phyloP scores from a whole-genome alignment of 53 echinoderm and acorn worm species.

The Antedon mediterranea region DNA sequence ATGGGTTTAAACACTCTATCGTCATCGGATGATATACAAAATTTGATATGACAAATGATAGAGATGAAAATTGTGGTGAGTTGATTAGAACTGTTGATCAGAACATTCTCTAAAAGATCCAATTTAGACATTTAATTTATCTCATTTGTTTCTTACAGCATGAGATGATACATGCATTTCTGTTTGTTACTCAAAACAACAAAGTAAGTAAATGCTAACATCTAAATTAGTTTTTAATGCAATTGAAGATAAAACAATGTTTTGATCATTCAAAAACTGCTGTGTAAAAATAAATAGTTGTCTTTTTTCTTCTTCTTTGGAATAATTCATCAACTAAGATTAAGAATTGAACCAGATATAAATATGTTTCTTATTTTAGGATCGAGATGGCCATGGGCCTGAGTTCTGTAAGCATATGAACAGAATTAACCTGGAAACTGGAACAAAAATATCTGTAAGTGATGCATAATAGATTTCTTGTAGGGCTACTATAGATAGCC shows the following conservation, averaged over 20 bases:
- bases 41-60: too few relatives aligned
- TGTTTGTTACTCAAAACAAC: conserved; percentile 95
- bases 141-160: conserved; percentile 38
- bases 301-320: not conserved
- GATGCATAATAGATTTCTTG: too few relatives aligned
- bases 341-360: not conserved
- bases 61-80: too few relatives aligned
- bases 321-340: not conserved
- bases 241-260: too few relatives aligned
- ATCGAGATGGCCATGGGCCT: conserved; percentile 90
- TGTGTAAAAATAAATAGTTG: too few relatives aligned
- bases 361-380: too few relatives aligned
- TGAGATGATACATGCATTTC: conserved; percentile 95
- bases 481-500: too few relatives aligned
- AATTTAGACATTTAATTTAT: not conserved
- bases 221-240: not conserved
- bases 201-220: conserved; percentile 52
- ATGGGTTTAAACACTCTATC: too few relatives aligned
- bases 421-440: conserved; percentile 63
- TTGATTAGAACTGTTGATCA: too few relatives aligned
- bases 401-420: conserved; percentile 96
- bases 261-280: too few relatives aligned
- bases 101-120: too few relatives aligned
- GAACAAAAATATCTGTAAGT: conserved; percentile 81
- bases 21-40: too few relatives aligned